phyloP scores from a whole-genome alignment of 2,888 invertebrate species.

The Andrena bucephala region DNA sequence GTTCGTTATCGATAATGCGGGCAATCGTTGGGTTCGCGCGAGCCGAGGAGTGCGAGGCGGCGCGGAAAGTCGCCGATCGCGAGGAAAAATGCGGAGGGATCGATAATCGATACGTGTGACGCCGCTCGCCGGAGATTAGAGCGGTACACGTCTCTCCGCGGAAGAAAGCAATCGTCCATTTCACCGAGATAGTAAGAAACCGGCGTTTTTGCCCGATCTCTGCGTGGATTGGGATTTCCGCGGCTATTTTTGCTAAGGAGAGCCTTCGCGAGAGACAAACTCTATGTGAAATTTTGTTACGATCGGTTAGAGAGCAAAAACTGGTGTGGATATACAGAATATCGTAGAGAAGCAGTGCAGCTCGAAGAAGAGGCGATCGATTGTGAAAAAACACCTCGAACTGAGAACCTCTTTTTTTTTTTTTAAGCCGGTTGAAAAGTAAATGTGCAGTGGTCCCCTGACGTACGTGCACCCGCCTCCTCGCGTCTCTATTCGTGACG shows the following conservation, averaged over 20 bases:
- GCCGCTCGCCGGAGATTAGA: conserved; percentile 5
- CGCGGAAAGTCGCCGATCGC: neutral
- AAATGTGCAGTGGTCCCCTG: too few relatives aligned
- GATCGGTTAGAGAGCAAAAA: neutral
- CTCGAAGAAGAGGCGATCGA: too few relatives aligned
- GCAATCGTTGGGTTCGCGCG: neutral
- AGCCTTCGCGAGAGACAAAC: neutral
- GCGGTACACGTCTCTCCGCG: neutral
- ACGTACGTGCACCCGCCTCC: too few relatives aligned
- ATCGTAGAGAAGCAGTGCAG: too few relatives aligned
- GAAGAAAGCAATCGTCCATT: conserved; percentile 24
- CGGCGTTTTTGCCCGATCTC: conserved; percentile 5
- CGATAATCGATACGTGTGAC: conserved; percentile 21
- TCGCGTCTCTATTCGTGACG: too few relatives aligned
- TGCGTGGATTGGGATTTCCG: neutral
- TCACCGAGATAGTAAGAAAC: conserved; percentile 2
- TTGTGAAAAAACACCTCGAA: too few relatives aligned
- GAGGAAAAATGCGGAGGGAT: conserved; percentile 18
- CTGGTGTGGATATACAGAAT: too few relatives aligned
- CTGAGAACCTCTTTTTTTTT: too few relatives aligned
- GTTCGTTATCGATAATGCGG: conserved; percentile 12
- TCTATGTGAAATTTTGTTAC: neutral
- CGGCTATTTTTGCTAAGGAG: neutral
- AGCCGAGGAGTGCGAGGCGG: neutral
- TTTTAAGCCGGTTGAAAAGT: too few relatives aligned